phyloP scores from a whole-genome alignment of 2,888 invertebrate species.

The Spialia ferax region DNA sequence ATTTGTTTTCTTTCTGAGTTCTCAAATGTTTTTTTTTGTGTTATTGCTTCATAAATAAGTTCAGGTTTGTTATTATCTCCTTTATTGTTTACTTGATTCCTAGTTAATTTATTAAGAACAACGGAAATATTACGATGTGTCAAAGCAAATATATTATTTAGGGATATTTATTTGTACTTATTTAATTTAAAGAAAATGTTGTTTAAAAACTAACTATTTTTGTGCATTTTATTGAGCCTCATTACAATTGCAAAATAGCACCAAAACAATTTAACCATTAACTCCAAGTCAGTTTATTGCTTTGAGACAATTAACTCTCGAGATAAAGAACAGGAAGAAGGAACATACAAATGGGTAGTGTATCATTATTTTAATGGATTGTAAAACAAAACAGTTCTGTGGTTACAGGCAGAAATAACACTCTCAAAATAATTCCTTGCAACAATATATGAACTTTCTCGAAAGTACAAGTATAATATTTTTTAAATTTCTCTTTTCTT shows the following conservation, averaged over 20 bases:
- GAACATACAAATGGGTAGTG: constrained; percentile 7
- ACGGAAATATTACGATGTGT: too few relatives aligned
- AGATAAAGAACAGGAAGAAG: constrained; percentile 17
- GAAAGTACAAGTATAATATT: background rate
- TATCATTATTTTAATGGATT: constrained; percentile 16
- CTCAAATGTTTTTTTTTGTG: constrained; percentile 11
- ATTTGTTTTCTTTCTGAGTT: constrained; percentile 16
- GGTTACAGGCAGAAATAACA: background rate
- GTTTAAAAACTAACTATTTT: background rate
- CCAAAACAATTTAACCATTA: constrained; percentile 11
- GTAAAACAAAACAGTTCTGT: constrained; percentile 14
- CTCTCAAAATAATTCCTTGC: background rate
- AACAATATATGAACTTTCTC: background rate
- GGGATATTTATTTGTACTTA: too few relatives aligned
- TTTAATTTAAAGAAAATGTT: background rate
- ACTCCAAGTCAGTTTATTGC: constrained; percentile 6
- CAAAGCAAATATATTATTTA: too few relatives aligned
- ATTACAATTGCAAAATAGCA: constrained; percentile 24
- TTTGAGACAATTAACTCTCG: constrained; percentile 10
- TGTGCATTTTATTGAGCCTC: constrained; percentile 5
- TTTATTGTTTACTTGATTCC: background rate
- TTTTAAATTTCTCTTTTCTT: too few relatives aligned
- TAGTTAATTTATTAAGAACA: too few relatives aligned
- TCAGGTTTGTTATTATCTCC: background rate
- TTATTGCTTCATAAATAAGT: background rate